Conservation (phyloP, 2,888 invertebrate species). For the Gastrophysa polygoni region DNA sequence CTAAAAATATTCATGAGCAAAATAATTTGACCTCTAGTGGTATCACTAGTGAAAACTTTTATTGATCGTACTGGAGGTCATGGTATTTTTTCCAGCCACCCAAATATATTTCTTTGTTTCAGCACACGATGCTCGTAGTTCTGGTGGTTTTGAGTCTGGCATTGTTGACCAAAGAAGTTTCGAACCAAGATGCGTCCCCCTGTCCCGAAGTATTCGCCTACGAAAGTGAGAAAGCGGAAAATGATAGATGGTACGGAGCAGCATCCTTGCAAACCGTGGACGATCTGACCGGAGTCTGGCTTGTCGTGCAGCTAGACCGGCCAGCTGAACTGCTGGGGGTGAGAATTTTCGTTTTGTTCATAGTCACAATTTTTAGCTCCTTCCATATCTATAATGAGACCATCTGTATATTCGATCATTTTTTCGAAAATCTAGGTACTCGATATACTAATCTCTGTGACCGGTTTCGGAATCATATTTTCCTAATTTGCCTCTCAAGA, state of each 20-base stretch:
- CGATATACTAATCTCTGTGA: too few relatives aligned
- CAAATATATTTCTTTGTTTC: too few relatives aligned
- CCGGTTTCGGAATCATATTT: too few relatives aligned
- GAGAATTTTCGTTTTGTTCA: conserved; percentile 44
- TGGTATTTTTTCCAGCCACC: too few relatives aligned
- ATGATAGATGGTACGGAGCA: conserved; percentile 67
- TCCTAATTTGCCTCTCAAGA: too few relatives aligned
- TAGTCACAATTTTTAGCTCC: too few relatives aligned
- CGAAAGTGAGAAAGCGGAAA: conserved; percentile 51
- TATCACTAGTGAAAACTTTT: too few relatives aligned
- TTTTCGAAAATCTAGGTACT: too few relatives aligned
- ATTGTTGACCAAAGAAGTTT: conserved; percentile 9
- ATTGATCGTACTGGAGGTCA: too few relatives aligned
- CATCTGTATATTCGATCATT: background rate
- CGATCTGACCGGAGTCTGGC: conserved; percentile 65
- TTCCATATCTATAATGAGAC: background rate
- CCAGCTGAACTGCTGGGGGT: conserved; percentile 68
- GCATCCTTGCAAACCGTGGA: conserved; percentile 63
- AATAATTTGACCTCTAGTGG: too few relatives aligned
- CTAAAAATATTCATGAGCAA: too few relatives aligned
- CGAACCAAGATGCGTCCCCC: conserved; percentile 51
- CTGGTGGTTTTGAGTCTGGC: conserved; percentile 1
- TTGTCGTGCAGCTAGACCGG: conserved; percentile 64
- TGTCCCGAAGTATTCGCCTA: conserved; percentile 62
- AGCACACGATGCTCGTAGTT: background rate